Conservation (phyloP, 2,113 vertebrate species). For the Oncorhynchus masou region DNA sequence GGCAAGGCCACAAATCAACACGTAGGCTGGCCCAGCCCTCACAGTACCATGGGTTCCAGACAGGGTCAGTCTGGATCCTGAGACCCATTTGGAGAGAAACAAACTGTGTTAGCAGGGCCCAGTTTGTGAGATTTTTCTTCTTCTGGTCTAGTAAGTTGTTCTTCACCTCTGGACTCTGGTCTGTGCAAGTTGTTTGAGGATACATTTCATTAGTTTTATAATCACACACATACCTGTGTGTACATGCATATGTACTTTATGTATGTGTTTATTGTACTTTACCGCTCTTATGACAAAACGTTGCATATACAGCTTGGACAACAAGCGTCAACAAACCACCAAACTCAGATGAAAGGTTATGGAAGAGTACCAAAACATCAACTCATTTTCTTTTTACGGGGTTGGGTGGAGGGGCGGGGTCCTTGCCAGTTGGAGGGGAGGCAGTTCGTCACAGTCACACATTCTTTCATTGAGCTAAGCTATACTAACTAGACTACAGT, state of each 20-base stretch:
- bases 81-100: slow-evolving; percentile 46
- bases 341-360: slow-evolving; percentile 43
- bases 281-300: no score
- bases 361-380: slow-evolving; percentile 66
- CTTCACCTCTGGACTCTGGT: slow-evolving; percentile 3
- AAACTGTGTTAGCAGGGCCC: slow-evolving; percentile 62
- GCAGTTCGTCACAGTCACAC: slow-evolving; percentile 9
- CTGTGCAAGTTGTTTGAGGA: slow-evolving; percentile 35
- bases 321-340: slow-evolving; percentile 54
- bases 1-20: slow-evolving; percentile 13
- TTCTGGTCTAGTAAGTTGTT: slow-evolving; percentile 54
- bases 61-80: slow-evolving; percentile 65
- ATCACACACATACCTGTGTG: slow-evolving; percentile 19
- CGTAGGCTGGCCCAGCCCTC: slow-evolving; percentile 21
- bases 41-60: slow-evolving; percentile 5
- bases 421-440: slow-evolving; percentile 25
- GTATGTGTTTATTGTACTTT: no score
- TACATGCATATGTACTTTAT: slow-evolving; percentile 40
- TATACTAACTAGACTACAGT: slow-evolving; percentile 28
- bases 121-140: slow-evolving; percentile 58
- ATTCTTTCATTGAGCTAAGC: slow-evolving; percentile 38
- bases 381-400: slow-evolving; percentile 21
- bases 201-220: background rate
- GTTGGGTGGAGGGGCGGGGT: slow-evolving; percentile 34
- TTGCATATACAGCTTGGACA: background rate